Conservation (phyloP, 2,888 invertebrate genomes). For the Trachelus tabidus region DNA sequence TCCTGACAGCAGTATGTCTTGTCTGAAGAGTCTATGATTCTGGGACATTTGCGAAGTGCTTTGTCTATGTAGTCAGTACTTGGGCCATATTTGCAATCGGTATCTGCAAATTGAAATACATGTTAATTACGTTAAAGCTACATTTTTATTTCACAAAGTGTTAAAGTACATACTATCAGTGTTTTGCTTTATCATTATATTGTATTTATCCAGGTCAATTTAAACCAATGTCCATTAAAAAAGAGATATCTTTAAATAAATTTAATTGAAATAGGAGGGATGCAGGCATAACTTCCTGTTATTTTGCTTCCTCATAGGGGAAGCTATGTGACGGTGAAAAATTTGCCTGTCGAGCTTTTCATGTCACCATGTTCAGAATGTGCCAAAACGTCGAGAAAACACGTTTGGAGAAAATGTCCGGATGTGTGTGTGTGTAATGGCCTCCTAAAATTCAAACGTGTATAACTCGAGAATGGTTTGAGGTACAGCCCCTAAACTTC, state of each 20-base stretch:
- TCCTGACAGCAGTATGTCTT: constrained; percentile 48
- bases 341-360: no score
- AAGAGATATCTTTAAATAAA: background rate
- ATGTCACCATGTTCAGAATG: no score
- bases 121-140: background rate
- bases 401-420: no score
- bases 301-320: no score
- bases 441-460: no score
- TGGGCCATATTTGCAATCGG: constrained; percentile 36
- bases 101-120: constrained; percentile 31
- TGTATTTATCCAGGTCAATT: background rate
- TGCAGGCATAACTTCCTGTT: background rate
- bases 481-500: no score
- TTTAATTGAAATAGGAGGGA: background rate
- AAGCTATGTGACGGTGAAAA: no score
- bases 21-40: constrained; percentile 21
- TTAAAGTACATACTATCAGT: no score
- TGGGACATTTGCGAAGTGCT: constrained; percentile 41
- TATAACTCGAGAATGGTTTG: no score
- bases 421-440: no score
- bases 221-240: background rate
- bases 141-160: background rate
- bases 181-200: background rate
- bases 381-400: no score
- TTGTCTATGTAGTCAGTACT: constrained; percentile 31